Conservation (phyloP, 2,797 vertebrate species). For the Anguilla megastoma region DNA sequence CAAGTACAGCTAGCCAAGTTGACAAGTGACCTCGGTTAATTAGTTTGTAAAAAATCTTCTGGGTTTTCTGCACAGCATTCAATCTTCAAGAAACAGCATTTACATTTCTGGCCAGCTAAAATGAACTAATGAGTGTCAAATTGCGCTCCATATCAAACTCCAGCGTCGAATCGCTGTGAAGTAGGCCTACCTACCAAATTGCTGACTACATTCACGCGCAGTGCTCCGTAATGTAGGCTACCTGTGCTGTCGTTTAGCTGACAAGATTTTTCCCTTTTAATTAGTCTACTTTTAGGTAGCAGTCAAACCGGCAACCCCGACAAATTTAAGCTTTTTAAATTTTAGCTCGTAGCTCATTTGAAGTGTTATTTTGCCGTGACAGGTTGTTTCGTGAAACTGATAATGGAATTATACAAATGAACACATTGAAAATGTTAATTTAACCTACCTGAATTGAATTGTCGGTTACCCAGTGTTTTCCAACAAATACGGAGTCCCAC, state of each 20-base stretch:
- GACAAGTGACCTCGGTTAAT: background rate
- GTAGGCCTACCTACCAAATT: background rate
- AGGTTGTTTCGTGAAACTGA: background rate
- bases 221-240: background rate
- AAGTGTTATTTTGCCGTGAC: background rate
- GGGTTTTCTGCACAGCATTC: background rate
- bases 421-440: background rate
- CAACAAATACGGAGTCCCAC: background rate
- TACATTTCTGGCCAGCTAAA: background rate
- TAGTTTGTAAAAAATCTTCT: background rate
- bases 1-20: background rate
- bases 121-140: background rate
- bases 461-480: background rate
- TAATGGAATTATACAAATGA: background rate
- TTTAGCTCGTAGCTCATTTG: background rate
- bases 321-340: background rate
- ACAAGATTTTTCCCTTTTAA: background rate
- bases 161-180: background rate
- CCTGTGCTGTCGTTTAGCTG: background rate
- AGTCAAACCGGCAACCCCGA: background rate
- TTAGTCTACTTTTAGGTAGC: background rate
- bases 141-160: background rate
- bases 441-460: constrained; percentile 4
- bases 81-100: background rate
- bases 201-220: background rate